Evolutionary conservation across 23 tunicate genomes (phyloP), one percentile per base, ranked within the genome.

Genomic region (Trididemnum nubilum): DNA sequence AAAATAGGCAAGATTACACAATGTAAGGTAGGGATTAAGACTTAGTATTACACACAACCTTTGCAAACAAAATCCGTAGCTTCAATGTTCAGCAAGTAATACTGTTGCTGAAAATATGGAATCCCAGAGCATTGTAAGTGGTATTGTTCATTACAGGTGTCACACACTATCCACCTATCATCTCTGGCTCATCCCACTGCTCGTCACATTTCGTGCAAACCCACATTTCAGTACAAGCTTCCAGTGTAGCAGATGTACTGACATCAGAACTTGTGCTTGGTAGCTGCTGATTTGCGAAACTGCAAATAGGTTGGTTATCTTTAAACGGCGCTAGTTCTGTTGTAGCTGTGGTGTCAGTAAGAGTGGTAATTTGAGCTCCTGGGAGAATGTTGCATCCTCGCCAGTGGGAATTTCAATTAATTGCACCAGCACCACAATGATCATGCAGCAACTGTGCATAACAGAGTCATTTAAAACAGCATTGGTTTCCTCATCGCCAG

Each of bases 391-490:
- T 71, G 12, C 25, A 7, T 35, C 77, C 77, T 34, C 77, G 77
- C 23, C 69, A 24, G 15, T 25, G 69, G 19, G 69, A 61, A 61
- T 25, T 61, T 61, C 69, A 61, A 24, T 15, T 19, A 4, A 18
- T 35, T 61, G 27, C 5, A 4, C 22, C 5, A 61, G 69, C n/a
- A n/a, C n/a, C n/a, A n/a, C n/a, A n/a, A n/a, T n/a, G n/a, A n/a
- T n/a, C n/a, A n/a, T n/a, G n/a, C n/a, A n/a, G n/a, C n/a, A n/a
- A n/a, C n/a, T n/a, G n/a, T n/a, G 18, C 63, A 51, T 51, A 12
- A 74, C 80, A 39, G 64, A 49, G 33, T 74, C 64, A 44, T 51
- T 51, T 27, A 74, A 29, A 12, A 26, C 80, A 19, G 18, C 74
- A 69, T 9, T 74, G 30, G 69, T 51, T 26, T 26, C 64, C 19